These are phyloP conservation scores for Ischnus inquisitorius DNA, from an alignment of 2,888 invertebrate species.

Conservation along the genomic window DNA sequence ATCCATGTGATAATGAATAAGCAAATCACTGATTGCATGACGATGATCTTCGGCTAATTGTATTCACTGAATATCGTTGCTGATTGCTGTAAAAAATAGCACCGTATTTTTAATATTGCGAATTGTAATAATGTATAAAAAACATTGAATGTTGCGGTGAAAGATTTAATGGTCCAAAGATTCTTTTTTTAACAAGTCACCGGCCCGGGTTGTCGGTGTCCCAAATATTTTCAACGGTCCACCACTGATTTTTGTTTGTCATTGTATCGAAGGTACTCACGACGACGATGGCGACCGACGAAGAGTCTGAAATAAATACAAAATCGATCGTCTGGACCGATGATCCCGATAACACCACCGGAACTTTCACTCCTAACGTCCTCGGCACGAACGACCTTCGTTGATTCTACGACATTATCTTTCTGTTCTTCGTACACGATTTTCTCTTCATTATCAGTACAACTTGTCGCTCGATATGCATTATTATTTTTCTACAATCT, in stretches of 20 bases:
- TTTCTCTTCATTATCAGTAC: constrained; percentile 1
- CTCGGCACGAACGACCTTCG: constrained; percentile 76
- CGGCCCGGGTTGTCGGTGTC: too few species aligned
- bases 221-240: not conserved
- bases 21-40: constrained; percentile 42
- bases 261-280: constrained; percentile 64
- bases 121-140: constrained; percentile 38
- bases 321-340: constrained; percentile 70
- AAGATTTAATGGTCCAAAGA: constrained; percentile 25
- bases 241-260: constrained; percentile 40
- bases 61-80: not conserved
- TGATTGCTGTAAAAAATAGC: constrained; percentile 2
- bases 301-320: constrained; percentile 60
- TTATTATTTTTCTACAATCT: constrained; percentile 9
- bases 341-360: constrained; percentile 70
- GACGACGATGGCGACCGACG: constrained; percentile 53
- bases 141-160: constrained; percentile 18
- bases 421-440: constrained; percentile 6
- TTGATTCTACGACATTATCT: constrained; percentile 63
- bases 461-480: constrained; percentile 43
- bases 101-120: constrained; percentile 30
- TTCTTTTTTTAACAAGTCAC: not conserved
- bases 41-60: not conserved
- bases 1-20: not conserved
- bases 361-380: constrained; percentile 74